A percentile compares a stretch with the other conserved stretches of the same genome.
Evolutionary conservation across 2,113 vertebrate species (phyloP).

Genomic region (Solea solea): DNA sequence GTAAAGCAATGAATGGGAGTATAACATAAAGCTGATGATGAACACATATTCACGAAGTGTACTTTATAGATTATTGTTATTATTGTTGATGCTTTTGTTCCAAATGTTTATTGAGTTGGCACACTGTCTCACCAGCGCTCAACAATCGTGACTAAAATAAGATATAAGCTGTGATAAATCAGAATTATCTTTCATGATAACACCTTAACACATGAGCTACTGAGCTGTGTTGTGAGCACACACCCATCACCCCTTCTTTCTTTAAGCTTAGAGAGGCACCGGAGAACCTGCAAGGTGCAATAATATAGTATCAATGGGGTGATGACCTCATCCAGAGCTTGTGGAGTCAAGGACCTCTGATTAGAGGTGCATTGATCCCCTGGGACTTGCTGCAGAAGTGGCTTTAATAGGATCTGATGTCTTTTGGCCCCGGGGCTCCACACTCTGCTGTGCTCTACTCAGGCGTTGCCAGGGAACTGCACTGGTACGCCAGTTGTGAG

Average conservation of each 20-base stretch:
- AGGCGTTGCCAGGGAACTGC: conserved; percentile 77
- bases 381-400: conserved; percentile 62
- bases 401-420: conserved; percentile 78
- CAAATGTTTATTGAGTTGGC: background rate
- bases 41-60: background rate
- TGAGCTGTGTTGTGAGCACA: background rate
- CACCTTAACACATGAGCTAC: background rate
- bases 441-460: conserved; percentile 42
- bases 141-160: background rate
- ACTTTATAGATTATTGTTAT: background rate
- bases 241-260: background rate
- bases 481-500: conserved; percentile 58
- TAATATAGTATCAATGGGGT: conserved; percentile 61
- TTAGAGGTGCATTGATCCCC: conserved; percentile 68
- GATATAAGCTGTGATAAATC: background rate
- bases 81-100: background rate
- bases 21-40: background rate
- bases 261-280: conserved; percentile 19
- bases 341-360: conserved; percentile 62
- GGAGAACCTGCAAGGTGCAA: conserved; percentile 26
- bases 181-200: conserved; percentile 4
- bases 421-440: conserved; percentile 63
- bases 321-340: conserved; percentile 56
- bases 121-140: background rate
- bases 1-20: background rate